Conservation (phyloP, 2,797 vertebrate genomes). For the Glossophaga mutica region DNA sequence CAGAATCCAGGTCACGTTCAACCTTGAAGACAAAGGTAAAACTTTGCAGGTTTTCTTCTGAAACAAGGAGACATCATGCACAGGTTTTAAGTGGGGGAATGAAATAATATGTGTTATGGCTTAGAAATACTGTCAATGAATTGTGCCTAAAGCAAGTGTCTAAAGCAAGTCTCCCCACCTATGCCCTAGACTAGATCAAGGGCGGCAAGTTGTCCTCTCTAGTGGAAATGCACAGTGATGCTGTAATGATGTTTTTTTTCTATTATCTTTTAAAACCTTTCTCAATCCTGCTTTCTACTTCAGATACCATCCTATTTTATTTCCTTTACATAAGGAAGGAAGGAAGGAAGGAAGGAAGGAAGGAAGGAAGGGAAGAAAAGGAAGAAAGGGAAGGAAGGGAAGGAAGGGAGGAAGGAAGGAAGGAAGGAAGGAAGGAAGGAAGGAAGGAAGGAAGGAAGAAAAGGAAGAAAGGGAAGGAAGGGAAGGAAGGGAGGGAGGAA, state of each 20-base stretch:
- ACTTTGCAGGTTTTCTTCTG: not conserved
- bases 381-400: too few species aligned
- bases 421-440: too few species aligned
- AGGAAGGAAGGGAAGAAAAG: too few species aligned
- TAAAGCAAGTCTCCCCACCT: not conserved
- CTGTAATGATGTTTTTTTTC: not conserved
- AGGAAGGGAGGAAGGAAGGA: too few species aligned
- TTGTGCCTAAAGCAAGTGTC: not conserved
- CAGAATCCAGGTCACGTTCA: not conserved
- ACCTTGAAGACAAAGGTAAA: not conserved
- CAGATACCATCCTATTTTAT: not conserved
- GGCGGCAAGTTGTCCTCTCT: not conserved
- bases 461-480: too few species aligned
- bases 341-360: too few species aligned
- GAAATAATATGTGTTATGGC: not conserved
- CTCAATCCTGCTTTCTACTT: not conserved
- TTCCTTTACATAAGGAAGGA: not conserved
- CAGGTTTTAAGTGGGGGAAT: not conserved
- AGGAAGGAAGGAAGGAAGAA: too few species aligned
- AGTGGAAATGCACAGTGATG: not conserved
- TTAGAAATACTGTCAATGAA: not conserved
- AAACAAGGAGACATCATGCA: not conserved
- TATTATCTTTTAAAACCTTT: not conserved
- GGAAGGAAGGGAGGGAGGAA: too few species aligned
- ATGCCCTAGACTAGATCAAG: not conserved